Base-by-base conservation (phyloP, 2,888 invertebrate species). In the Anodontia alba region DNA sequence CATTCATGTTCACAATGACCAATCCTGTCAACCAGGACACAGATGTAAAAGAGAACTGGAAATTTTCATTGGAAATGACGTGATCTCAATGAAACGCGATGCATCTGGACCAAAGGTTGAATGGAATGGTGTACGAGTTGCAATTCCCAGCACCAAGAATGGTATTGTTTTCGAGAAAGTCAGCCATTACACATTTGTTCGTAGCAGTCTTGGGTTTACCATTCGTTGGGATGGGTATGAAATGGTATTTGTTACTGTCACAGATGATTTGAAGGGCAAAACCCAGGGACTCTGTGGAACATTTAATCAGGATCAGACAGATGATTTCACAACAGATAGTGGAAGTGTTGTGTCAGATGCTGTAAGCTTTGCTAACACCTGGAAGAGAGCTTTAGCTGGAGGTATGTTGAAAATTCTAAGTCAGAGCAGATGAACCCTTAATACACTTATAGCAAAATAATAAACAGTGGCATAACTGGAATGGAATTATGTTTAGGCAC, bases 261-360 rank as follows among this genome's bases (percentile, higher is more conserved):
- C 89, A 0, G 87, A 86, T 20, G 88, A 88, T 31, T 81, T 97
- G 46, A 97, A 97, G 97, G 97, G 97, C 90, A 96, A 96, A 89
- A 97, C 97, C 0, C 96, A 96, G 82, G 98, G 98, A 75, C 95
- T 98, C 0, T 98, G 98, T 92, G 98, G 98, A 0, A 95, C 95
- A 0, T 94, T 97, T 87, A 97, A 98, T 93, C 97, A 97, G 0
- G 95, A 96, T 89, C 94, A 95, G 7, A 94, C 94, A 10, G 97
- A 97, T 91, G 98, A 98, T 93, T 95, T 97, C 84, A 93, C 95
- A 43, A 96, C 96, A 0, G 87, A 89, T 62, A 96, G 96, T 88
- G 96, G 96, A 43, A 96, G 96, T 54, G 85, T 91, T 12, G 88
- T 89, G 7, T 78, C 84, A 17, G 87, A 88, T 67, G 84, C 84